phyloP scores from a whole-genome alignment of 2,888 invertebrate species.

The Megalurothrips usitatus region DNA sequence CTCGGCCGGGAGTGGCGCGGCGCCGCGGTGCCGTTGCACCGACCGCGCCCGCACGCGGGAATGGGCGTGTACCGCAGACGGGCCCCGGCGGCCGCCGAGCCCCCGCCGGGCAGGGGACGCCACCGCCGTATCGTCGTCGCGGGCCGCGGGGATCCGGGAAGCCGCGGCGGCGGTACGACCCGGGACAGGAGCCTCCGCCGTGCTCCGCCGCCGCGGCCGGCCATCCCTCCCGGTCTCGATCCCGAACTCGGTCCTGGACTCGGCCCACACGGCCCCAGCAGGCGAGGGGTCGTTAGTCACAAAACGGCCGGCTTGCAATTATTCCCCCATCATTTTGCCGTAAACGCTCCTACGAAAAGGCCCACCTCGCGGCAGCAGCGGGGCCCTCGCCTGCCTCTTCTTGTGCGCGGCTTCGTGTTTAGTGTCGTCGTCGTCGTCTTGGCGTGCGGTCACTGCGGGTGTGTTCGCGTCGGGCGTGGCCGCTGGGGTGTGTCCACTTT shows the following conservation, averaged over 20 bases:
- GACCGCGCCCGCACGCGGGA: too few species aligned
- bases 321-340: too few species aligned
- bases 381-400: too few species aligned
- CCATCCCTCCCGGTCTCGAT: not conserved
- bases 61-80: too few species aligned
- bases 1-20: not conserved
- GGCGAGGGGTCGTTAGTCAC: too few species aligned
- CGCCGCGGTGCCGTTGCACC: not conserved
- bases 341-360: too few species aligned
- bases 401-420: not conserved
- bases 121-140: too few species aligned
- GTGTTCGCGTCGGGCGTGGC: slow-evolving; percentile 9
- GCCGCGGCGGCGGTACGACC: too few species aligned
- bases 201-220: not conserved
- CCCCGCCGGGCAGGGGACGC: not conserved
- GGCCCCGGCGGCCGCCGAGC: not conserved
- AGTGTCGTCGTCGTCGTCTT: not conserved
- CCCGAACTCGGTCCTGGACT: not conserved
- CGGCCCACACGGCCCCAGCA: not conserved
- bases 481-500: slow-evolving; percentile 8
- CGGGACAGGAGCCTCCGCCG: not conserved
- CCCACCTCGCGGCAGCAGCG: too few species aligned
- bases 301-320: too few species aligned
- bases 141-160: too few species aligned
- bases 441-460: not conserved